Percentiles rank a stretch among this genome's conserved stretches.
Evolutionary conservation across 1,140 invertebrate species (phyloP).

Genomic region (Lineus longissimus): DNA sequence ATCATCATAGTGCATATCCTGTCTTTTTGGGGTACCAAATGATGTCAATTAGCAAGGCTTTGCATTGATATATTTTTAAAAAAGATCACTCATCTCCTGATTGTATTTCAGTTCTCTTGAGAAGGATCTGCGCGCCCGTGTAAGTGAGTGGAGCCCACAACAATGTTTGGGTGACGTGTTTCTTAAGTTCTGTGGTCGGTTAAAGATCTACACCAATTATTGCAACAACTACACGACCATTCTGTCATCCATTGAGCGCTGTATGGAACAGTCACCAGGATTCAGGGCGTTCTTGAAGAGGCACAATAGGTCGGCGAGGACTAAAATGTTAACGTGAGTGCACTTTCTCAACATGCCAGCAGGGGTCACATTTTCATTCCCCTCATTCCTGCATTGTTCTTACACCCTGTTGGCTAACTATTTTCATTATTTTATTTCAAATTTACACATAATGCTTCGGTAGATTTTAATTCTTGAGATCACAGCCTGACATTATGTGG

Average conservation of each 20-base stretch:
- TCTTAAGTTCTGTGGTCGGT: conserved; percentile 37
- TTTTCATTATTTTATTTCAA: not conserved
- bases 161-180: conserved; percentile 49
- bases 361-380: no score
- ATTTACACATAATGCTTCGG: not conserved
- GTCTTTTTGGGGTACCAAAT: no score
- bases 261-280: conserved; percentile 36
- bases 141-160: conserved; percentile 36
- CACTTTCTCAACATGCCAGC: not conserved
- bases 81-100: not conserved
- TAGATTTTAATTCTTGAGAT: no score
- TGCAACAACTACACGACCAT: conserved; percentile 47
- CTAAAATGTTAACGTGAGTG: conserved; percentile 45
- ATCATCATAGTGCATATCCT: no score
- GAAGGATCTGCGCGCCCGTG: conserved; percentile 36
- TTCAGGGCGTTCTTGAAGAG: conserved; percentile 44
- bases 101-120: conserved; percentile 31
- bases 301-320: conserved; percentile 38
- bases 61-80: no score
- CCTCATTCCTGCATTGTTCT: no score
- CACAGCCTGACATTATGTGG: no score
- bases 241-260: conserved; percentile 38
- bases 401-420: no score
- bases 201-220: conserved; percentile 46
- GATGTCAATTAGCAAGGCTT: no score